Base-by-base conservation (phyloP, 2,888 invertebrate genomes). In the Heteropelma amictum region DNA sequence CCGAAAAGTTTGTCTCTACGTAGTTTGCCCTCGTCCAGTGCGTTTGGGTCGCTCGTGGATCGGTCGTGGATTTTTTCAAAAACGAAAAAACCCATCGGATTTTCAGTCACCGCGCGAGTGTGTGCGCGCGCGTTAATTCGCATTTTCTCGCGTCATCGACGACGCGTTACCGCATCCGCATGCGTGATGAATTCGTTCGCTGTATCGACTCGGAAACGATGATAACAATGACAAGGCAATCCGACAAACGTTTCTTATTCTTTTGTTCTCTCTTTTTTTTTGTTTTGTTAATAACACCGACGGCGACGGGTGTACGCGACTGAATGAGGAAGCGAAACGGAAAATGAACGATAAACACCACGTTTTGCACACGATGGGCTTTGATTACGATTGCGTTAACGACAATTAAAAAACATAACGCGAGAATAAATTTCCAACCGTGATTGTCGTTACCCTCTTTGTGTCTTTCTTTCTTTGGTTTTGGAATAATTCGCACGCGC, bases 151-250 rank as follows among this genome's bases (percentile, higher is more conserved):
- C 49, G n/a, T 60, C 35, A 28, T 60, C 7, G n/a, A 7, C 35
- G 23, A 28, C 54, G 8, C n/a, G n/a, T n/a, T 14, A 10, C 5
- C 61, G 49, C 21, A 14, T 38, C 7, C 56, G 56, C n/a, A 40
- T n/a, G 38, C 65, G 35, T 19, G 64, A 74, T 51, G 64, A 60
- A 70, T 42, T 70, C 67, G 60, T 56, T 17, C 47, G 54, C 45
- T 70, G 65, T 49, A 38, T 7, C 53, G 8, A 75, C 40, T 54
- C 54, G 61, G 49, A 75, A 75, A 70, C 61, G 70, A 75, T 60
- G 61, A 75, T 75, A 65, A 74, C 74, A 70, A 70, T 70, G 65
- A 75, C 70, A 49, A 53, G 33, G 51, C 68, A 49, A 58, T 42
- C 19, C 3, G 26, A 58, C 17, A 5, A 17, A 38, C 40, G 17